These are phyloP conservation scores for Lerista edwardsae DNA, from an alignment of 2,797 vertebrate genomes.

Conservation along the genomic window DNA sequence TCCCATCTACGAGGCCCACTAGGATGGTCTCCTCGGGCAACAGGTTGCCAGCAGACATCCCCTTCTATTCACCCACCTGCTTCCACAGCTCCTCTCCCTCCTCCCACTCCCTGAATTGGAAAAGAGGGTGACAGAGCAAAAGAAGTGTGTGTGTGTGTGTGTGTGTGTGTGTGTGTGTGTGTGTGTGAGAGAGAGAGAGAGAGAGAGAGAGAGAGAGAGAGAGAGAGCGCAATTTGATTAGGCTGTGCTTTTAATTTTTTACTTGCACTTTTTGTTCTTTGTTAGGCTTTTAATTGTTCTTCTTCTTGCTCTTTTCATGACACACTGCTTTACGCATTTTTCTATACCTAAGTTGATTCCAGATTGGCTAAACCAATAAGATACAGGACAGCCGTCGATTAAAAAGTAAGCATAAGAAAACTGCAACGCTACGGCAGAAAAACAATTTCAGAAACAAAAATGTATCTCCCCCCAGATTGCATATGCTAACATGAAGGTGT, in stretches of 20 bases:
- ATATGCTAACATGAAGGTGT: neutral
- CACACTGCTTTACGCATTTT: neutral
- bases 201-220: neutral
- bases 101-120: too few relatives aligned
- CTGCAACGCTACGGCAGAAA: neutral
- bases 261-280: neutral
- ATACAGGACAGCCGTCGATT: neutral
- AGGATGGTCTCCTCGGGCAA: too few relatives aligned
- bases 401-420: neutral
- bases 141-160: neutral
- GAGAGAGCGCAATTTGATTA: neutral
- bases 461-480: neutral
- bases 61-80: too few relatives aligned
- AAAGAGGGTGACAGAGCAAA: too few relatives aligned
- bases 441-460: neutral
- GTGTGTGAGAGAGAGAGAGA: neutral
- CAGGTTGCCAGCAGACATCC: neutral
- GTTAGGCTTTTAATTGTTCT: neutral
- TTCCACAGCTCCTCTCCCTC: too few relatives aligned
- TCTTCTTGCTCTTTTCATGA: neutral
- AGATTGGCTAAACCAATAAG: neutral
- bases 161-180: neutral
- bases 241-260: neutral
- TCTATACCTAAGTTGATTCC: neutral
- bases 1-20: too few relatives aligned